These are phyloP conservation scores for Clamator glandarius DNA, from an alignment of 2,797 vertebrate species.

Conservation along the genomic window DNA sequence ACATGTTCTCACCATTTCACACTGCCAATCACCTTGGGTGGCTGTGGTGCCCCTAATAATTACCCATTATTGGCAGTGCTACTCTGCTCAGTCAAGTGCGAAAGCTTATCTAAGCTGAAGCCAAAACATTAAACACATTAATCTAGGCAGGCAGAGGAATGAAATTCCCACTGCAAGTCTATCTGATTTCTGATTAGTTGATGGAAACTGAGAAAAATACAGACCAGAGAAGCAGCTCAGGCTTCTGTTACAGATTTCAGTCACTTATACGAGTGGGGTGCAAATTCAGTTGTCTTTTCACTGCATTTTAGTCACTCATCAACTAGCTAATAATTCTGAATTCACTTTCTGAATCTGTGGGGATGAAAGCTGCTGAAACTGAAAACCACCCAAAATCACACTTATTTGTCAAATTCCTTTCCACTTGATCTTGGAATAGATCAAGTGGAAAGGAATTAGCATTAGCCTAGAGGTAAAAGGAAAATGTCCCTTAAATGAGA, in stretches of 20 bases:
- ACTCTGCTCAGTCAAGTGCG: constrained; percentile 40
- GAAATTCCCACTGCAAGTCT: constrained; percentile 62
- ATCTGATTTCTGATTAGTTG: constrained; percentile 56
- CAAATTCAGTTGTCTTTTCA: not conserved
- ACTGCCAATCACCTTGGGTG: constrained; percentile 68
- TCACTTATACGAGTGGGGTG: not conserved
- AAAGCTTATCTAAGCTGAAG: constrained; percentile 59
- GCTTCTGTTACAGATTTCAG: not conserved
- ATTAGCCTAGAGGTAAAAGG: constrained; percentile 42
- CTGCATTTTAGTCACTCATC: not conserved
- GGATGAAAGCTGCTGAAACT: not conserved
- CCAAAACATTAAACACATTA: constrained; percentile 72
- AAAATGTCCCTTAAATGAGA: constrained; percentile 45
- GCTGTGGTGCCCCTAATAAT: constrained; percentile 65
- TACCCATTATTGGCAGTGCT: constrained; percentile 61
- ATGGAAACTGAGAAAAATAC: constrained; percentile 50
- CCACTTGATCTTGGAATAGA: constrained; percentile 53
- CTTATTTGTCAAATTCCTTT: constrained; percentile 40
- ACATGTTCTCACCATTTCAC: constrained; percentile 43
- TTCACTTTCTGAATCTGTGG: not conserved
- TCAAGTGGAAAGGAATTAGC: too few relatives aligned
- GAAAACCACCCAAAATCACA: not conserved
- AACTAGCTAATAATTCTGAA: not conserved
- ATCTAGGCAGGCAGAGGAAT: constrained; percentile 48
- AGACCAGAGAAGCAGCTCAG: not conserved